Evolutionary conservation across 2,797 vertebrate genomes (phyloP).

Genomic region (Sarcophilus harrisii): DNA sequence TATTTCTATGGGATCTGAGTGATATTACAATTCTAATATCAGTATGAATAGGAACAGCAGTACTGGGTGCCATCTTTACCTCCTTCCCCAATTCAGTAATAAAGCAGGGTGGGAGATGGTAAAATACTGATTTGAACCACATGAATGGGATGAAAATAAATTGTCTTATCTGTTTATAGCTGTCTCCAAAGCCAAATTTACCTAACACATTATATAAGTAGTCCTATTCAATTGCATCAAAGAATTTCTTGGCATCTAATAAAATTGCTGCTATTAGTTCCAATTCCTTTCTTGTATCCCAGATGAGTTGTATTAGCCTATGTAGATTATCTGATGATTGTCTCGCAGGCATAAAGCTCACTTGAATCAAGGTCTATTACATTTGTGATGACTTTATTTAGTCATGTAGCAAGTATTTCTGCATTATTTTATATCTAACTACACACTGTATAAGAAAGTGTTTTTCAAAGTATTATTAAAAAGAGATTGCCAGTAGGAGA

Average conservation of each 20-base stretch:
- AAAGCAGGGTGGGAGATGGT: slow-evolving; percentile 47
- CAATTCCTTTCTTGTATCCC: slow-evolving; percentile 57
- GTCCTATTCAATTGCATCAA: slow-evolving; percentile 55
- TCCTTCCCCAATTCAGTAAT: slow-evolving; percentile 51
- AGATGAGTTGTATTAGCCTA: slow-evolving; percentile 41
- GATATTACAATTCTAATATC: slow-evolving; percentile 34
- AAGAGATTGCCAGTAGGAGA: slow-evolving; percentile 34
- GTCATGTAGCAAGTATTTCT: slow-evolving; percentile 29
- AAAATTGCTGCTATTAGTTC: slow-evolving; percentile 52
- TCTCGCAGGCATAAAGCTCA: slow-evolving; percentile 31
- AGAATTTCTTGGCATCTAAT: slow-evolving; percentile 62
- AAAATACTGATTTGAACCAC: slow-evolving; percentile 64
- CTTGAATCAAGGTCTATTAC: slow-evolving; percentile 36
- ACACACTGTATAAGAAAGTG: slow-evolving; percentile 14
- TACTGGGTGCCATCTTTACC: slow-evolving; percentile 40
- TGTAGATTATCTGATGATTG: slow-evolving; percentile 57
- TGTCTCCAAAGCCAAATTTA: slow-evolving; percentile 67
- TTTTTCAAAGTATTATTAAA: slow-evolving; percentile 54
- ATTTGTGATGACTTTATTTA: slow-evolving; percentile 65
- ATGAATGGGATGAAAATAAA: slow-evolving; percentile 69
- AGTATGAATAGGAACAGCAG: slow-evolving; percentile 45
- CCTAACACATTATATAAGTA: slow-evolving; percentile 62
- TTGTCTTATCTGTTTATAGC: slow-evolving; percentile 62
- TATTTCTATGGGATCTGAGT: slow-evolving; percentile 57
- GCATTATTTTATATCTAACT: slow-evolving; percentile 47